Percentiles rank a stretch among this genome's conserved stretches.
Evolutionary conservation across 2,888 invertebrate genomes (phyloP).

Genomic region (Gnatocerus cornutus): DNA sequence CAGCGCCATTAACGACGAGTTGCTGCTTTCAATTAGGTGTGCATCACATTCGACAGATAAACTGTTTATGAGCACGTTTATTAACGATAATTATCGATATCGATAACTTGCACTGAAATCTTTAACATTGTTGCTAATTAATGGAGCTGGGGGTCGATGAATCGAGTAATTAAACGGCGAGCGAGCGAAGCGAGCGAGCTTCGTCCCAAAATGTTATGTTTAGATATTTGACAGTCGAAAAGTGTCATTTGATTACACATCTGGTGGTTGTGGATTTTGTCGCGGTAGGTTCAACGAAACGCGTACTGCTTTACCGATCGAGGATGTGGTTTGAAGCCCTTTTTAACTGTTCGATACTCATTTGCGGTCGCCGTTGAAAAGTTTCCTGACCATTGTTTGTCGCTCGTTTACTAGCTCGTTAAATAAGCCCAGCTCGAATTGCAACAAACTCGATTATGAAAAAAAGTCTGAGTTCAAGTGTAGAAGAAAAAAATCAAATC

Average conservation of each 20-base stretch:
- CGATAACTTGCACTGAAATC: conserved; percentile 24
- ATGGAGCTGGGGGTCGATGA: conserved; percentile 8
- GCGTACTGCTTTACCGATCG: conserved; percentile 26
- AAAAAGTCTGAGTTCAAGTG: background rate
- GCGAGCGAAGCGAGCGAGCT: too few relatives aligned
- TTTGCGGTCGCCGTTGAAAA: conserved; percentile 64
- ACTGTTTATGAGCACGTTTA: conserved; percentile 49
- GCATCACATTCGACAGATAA: conserved; percentile 51
- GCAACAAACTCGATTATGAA: conserved; percentile 52
- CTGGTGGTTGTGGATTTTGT: too few relatives aligned
- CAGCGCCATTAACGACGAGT: conserved; percentile 50
- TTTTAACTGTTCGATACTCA: conserved; percentile 57
- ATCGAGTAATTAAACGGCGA: background rate
- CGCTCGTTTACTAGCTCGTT: conserved; percentile 66
- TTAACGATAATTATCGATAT: conserved; percentile 45
- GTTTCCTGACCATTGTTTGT: conserved; percentile 66
- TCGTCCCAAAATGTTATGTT: too few relatives aligned
- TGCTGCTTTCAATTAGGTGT: conserved; percentile 56
- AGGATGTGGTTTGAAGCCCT: conserved; percentile 67
- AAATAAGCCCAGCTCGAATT: conserved; percentile 64
- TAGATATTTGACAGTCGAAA: too few relatives aligned
- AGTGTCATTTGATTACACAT: too few relatives aligned
- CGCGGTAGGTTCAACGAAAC: conserved; percentile 46
- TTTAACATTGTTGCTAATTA: conserved; percentile 13
- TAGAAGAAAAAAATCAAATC: background rate